These are phyloP conservation scores for Caenorhabditis afra DNA, from an alignment of 2,888 invertebrate species.

Conservation along the genomic window DNA sequence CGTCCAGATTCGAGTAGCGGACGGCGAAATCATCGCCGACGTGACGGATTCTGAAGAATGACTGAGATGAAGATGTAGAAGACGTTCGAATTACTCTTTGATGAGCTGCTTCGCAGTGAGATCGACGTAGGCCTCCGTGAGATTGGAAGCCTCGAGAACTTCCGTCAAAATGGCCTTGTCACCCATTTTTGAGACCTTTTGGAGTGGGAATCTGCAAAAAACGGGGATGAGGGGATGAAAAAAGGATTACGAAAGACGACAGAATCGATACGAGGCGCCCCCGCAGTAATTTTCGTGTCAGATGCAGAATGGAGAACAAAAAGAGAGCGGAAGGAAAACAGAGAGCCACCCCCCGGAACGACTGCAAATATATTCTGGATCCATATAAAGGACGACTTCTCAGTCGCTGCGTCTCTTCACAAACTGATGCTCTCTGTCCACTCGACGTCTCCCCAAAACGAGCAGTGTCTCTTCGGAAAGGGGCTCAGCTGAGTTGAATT, in stretches of 20 bases:
- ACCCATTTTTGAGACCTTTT: conserved; percentile 65
- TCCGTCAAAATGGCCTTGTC: conserved; percentile 79
- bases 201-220: background rate
- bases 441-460: conserved; percentile 17
- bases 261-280: conserved; percentile 27
- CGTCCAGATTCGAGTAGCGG: conserved; percentile 68
- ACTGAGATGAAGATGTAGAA: no score
- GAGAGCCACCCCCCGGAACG: background rate
- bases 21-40: conserved; percentile 69
- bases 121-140: conserved; percentile 78
- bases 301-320: background rate
- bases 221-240: background rate
- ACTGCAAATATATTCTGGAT: background rate
- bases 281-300: conserved; percentile 21
- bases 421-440: background rate
- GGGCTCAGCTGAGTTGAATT: conserved; percentile 37
- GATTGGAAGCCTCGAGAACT: conserved; percentile 79
- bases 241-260: conserved; percentile 26
- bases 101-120: conserved; percentile 76
- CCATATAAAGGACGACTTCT: conserved; percentile 6
- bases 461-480: conserved; percentile 17
- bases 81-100: conserved; percentile 67
- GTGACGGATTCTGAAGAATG: conserved; percentile 70
- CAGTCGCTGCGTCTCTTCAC: conserved; percentile 3
- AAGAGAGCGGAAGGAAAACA: background rate